Evolutionary conservation across 1,140 invertebrate species (phyloP).

Genomic region (Seison nebaliae): DNA sequence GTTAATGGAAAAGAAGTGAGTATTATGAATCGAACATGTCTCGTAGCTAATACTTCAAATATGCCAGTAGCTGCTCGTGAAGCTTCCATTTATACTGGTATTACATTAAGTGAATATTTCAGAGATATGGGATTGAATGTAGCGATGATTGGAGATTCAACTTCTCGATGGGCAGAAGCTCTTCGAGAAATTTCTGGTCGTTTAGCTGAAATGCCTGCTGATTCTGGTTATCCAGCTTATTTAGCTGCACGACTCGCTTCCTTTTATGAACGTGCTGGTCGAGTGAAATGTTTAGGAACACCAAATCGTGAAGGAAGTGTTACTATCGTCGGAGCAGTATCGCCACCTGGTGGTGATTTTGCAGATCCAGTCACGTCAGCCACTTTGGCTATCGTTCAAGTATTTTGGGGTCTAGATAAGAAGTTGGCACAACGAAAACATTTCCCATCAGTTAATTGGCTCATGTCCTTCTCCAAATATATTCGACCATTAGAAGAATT

Average conservation of each 20-base stretch:
- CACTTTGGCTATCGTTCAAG: conserved; percentile 93
- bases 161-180: conserved; percentile 97
- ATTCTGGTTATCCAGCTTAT: conserved; percentile 88
- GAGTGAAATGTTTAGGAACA: conserved; percentile 82
- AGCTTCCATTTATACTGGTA: conserved; percentile 96
- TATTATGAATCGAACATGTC: conserved; percentile 95
- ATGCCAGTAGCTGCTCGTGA: conserved; percentile 99
- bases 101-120: conserved; percentile 92
- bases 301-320: conserved; percentile 89
- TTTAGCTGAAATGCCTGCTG: conserved; percentile 98
- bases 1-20: conserved; percentile 79
- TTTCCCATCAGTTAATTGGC: conserved; percentile 98
- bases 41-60: conserved; percentile 98
- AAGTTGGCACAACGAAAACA: conserved; percentile 96
- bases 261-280: conserved; percentile 93
- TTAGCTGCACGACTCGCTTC: conserved; percentile 82
- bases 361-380: conserved; percentile 97
- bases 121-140: conserved; percentile 98
- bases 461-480: conserved; percentile 98
- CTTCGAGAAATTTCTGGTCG: conserved; percentile 98
- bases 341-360: conserved; percentile 97
- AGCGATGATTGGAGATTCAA: conserved; percentile 99
- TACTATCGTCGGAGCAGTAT: conserved; percentile 95
- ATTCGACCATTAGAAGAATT: conserved; percentile 87
- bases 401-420: conserved; percentile 98